Evolutionary conservation across 1,140 invertebrate species (phyloP).

Genomic region (Physella acuta): DNA sequence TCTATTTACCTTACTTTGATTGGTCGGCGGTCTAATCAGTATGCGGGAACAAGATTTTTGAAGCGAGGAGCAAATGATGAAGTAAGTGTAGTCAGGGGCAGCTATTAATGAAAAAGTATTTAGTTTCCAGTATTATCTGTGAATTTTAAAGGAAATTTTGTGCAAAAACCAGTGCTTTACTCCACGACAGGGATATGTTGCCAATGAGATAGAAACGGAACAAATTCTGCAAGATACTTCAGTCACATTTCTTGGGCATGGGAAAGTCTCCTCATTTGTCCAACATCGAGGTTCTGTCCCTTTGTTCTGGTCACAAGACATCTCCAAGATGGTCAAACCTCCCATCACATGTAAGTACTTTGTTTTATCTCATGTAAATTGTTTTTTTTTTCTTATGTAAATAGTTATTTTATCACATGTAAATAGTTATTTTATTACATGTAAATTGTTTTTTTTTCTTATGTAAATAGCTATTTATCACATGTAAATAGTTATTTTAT

Average conservation of each 20-base stretch:
- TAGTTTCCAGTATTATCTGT: not conserved
- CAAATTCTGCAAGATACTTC: slow-evolving; percentile 92
- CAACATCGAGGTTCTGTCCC: slow-evolving; percentile 91
- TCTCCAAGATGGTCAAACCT: slow-evolving; percentile 97
- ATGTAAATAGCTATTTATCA: too few species aligned
- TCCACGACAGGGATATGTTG: slow-evolving; percentile 79
- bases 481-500: too few species aligned
- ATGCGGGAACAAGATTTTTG: slow-evolving; percentile 93
- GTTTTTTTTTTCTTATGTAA: too few species aligned
- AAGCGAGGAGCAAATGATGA: slow-evolving; percentile 93
- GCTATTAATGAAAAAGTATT: not conserved
- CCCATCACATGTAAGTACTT: slow-evolving; percentile 78
- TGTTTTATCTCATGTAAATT: too few species aligned
- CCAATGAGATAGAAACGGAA: slow-evolving; percentile 98
- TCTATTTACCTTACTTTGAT: slow-evolving; percentile 90
- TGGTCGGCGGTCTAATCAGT: slow-evolving; percentile 83
- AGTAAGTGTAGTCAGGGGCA: slow-evolving; percentile 56
- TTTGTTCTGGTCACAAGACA: slow-evolving; percentile 94
- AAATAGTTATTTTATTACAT: too few species aligned
- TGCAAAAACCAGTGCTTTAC: not conserved
- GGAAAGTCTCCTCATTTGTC: slow-evolving; percentile 85
- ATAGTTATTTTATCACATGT: too few species aligned
- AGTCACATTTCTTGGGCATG: slow-evolving; percentile 71
- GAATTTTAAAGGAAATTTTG: not conserved
- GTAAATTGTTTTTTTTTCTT: too few species aligned